Conservation (phyloP, 2,888 invertebrate species). For the Agrypnus murinus region DNA sequence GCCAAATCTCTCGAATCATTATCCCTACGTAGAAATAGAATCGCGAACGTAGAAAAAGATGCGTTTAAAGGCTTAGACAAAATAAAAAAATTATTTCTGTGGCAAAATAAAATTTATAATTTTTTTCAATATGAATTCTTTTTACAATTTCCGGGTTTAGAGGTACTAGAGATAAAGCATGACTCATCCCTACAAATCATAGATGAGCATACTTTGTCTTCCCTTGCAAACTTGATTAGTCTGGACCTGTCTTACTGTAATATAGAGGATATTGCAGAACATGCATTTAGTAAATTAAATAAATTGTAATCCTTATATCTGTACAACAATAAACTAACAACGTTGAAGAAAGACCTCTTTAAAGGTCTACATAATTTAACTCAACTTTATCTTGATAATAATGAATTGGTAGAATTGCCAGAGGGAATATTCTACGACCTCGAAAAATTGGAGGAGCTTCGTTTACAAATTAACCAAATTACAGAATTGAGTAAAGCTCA, state of each 20-base stretch:
- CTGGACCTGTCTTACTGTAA: background rate
- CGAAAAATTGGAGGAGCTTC: background rate
- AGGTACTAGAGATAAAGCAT: too few species aligned
- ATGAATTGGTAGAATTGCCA: background rate
- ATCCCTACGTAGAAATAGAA: too few species aligned
- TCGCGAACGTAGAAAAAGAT: too few species aligned
- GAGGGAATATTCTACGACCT: background rate
- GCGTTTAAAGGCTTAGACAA: too few species aligned
- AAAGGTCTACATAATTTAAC: background rate
- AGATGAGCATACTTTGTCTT: too few species aligned
- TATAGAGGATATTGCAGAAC: background rate
- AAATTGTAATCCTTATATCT: background rate
- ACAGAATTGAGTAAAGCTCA: background rate
- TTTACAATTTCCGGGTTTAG: too few species aligned
- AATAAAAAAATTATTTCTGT: too few species aligned
- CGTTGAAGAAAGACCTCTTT: background rate
- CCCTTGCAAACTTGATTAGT: too few species aligned
- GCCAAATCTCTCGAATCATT: too few species aligned
- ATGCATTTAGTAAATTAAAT: background rate
- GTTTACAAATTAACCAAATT: background rate
- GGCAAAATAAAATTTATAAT: too few species aligned
- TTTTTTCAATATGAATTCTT: too few species aligned
- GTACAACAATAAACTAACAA: background rate
- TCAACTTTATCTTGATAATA: background rate
- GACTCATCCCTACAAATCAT: too few species aligned